phyloP scores from a whole-genome alignment of 2,797 vertebrate genomes.

The Linurgus olivaceus region DNA sequence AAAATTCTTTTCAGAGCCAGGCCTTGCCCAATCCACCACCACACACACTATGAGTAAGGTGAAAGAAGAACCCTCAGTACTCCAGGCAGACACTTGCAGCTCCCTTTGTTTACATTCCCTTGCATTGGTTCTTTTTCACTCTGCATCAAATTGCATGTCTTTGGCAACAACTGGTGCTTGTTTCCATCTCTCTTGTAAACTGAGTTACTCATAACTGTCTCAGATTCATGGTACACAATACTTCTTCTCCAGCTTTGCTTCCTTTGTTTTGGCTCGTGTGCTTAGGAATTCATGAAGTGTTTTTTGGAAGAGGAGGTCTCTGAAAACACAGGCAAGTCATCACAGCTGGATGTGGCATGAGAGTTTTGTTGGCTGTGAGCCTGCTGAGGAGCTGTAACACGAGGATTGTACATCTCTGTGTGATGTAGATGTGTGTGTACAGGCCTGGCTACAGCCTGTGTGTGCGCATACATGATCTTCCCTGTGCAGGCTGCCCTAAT shows the following conservation, averaged over 20 bases:
- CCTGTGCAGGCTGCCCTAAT: background rate
- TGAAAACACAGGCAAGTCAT: background rate
- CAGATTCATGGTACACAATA: background rate
- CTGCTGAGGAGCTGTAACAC: background rate
- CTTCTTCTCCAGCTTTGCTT: background rate
- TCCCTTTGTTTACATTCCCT: background rate
- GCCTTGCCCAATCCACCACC: background rate
- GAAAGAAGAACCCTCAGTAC: background rate
- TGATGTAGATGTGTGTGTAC: background rate
- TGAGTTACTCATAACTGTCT: background rate
- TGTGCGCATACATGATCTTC: accelerated
- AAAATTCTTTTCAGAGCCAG: background rate
- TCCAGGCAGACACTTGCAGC: background rate
- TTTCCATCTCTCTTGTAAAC: background rate
- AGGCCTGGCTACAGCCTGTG: background rate
- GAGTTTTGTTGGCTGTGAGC: background rate
- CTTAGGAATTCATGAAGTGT: background rate
- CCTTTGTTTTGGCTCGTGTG: background rate
- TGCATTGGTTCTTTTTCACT: background rate
- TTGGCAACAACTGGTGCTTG: background rate
- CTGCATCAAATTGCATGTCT: background rate
- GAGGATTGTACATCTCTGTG: background rate
- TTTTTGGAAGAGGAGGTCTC: background rate
- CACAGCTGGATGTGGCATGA: background rate
- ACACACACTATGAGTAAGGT: background rate